Evolutionary conservation across 1,140 invertebrate species (phyloP).

Genomic region (Caenorhabditis briggsae): DNA sequence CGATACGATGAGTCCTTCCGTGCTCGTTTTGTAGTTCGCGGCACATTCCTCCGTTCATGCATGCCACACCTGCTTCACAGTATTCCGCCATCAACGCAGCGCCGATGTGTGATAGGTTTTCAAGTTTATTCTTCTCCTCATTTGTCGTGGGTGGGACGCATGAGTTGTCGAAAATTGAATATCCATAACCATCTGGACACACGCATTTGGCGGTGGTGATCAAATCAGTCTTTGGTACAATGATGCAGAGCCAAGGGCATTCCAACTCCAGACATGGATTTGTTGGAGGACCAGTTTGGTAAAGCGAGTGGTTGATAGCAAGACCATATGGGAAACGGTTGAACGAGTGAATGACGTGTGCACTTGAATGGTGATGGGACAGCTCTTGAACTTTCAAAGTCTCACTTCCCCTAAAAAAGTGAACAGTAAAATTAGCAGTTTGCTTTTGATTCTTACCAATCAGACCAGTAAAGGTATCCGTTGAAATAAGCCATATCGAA

Average conservation of each 20-base stretch:
- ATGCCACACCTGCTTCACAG: slow-evolving; percentile 36
- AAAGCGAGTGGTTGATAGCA: slow-evolving; percentile 57
- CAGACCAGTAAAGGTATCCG: slow-evolving; percentile 59
- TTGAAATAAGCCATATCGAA: slow-evolving; percentile 61
- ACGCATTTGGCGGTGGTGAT: slow-evolving; percentile 48
- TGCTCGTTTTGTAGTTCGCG: background rate
- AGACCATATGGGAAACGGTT: slow-evolving; percentile 57
- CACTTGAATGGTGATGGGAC: slow-evolving; percentile 26
- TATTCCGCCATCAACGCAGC: slow-evolving; percentile 55
- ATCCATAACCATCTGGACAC: slow-evolving; percentile 48
- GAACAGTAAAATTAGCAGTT: background rate
- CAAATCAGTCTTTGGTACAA: slow-evolving; percentile 25
- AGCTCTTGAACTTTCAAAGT: slow-evolving; percentile 58
- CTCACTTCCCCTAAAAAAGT: slow-evolving; percentile 54
- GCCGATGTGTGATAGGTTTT: slow-evolving; percentile 19
- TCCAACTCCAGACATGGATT: slow-evolving; percentile 54
- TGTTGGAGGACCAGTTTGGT: slow-evolving; percentile 9
- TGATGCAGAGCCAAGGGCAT: slow-evolving; percentile 32
- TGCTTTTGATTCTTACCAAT: slow-evolving; percentile 27
- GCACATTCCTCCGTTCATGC: slow-evolving; percentile 53
- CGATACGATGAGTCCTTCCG: slow-evolving; percentile 32
- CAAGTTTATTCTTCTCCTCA: slow-evolving; percentile 1
- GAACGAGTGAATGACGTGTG: slow-evolving; percentile 62
- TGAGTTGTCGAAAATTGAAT: slow-evolving; percentile 14
- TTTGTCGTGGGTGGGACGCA: slow-evolving; percentile 17